These are phyloP conservation scores for Tyto alba DNA, from an alignment of 2,113 vertebrate genomes.

Conservation along the genomic window DNA sequence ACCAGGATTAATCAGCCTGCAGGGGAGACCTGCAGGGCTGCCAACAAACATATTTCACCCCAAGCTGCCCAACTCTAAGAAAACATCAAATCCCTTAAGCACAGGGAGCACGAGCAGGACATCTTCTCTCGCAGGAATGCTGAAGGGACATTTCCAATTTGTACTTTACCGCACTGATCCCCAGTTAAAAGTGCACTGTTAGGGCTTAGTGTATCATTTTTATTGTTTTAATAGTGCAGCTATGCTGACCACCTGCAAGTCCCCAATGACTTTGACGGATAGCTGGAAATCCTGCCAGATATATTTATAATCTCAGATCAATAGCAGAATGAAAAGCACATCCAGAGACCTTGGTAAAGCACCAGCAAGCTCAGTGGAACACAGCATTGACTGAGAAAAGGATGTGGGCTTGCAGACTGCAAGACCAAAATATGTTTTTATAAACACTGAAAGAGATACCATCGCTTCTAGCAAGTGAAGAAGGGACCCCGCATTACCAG, in stretches of 20 bases:
- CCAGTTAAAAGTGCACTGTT: not conserved
- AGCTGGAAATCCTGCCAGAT: not conserved
- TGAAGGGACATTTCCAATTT: not conserved
- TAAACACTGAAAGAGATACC: not conserved
- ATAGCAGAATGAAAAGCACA: constrained; percentile 15
- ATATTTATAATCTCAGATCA: constrained; percentile 30
- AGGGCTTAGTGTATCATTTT: not conserved
- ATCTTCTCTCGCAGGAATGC: not conserved
- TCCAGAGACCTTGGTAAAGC: not conserved
- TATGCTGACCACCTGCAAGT: not conserved
- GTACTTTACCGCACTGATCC: not conserved
- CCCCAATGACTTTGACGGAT: not conserved
- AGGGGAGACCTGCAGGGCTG: not conserved
- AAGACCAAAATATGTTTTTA: not conserved
- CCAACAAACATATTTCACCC: not conserved
- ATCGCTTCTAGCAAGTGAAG: not conserved
- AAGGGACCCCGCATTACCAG: not conserved
- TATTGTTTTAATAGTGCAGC: not conserved
- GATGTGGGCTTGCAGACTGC: not conserved
- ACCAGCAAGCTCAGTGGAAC: not conserved
- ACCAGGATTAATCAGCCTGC: not conserved
- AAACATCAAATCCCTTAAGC: not conserved
- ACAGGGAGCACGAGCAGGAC: not conserved
- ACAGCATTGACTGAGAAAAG: not conserved
- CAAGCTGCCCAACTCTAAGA: not conserved